Evolutionary conservation across 2,888 invertebrate genomes (phyloP), one percentile per base, ranked within the genome.

Genomic region (Ochropleura plecta): DNA sequence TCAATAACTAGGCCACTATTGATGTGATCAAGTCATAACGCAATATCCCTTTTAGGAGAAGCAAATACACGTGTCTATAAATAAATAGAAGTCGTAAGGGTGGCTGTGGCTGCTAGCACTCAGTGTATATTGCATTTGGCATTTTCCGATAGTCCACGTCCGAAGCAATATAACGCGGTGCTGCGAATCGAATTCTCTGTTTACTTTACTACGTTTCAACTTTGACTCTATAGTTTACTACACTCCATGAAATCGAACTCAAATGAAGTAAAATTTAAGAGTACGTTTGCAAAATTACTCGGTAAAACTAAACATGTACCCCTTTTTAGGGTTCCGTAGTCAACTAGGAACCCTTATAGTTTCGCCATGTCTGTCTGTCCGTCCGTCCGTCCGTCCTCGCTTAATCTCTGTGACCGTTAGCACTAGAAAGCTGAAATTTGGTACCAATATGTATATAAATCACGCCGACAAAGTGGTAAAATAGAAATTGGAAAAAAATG

Each of bases 111-210:
- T 51, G 40, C 64, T 30, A 59, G 77, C 85, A 86, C 83, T 86
- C 79, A 76, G 55, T 72, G 71, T 70, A 76, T 79, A 84, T 83
- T 86, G 83, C 83, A 79, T 76, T 85, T 42, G 79, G 70, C 59
- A 40, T 86, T 76, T 78, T 57, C 75, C 69, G 73, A 85, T 75
- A 70, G 69, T 72, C 42, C 42, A 59, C 70, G 71, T 59, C 57
- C 49, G 49, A 67, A 73, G 44, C 53, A 64, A 84, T 84, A 60
- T 67, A 59, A 40, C n/a, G 67, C 48, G 60, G 70, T 44, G 49
- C 16, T 10, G 42, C 42, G 30, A 63, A 77, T 59, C 20, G 53
- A 59, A 67, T 67, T 53, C 53, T 30, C 76, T 75, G 81, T 78
- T 75, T 66, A 12, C 49, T 49, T 53, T 48, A 44, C 49, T 20